phyloP scores from a whole-genome alignment of 2,113 vertebrate genomes.

The Vulpes vulpes region DNA sequence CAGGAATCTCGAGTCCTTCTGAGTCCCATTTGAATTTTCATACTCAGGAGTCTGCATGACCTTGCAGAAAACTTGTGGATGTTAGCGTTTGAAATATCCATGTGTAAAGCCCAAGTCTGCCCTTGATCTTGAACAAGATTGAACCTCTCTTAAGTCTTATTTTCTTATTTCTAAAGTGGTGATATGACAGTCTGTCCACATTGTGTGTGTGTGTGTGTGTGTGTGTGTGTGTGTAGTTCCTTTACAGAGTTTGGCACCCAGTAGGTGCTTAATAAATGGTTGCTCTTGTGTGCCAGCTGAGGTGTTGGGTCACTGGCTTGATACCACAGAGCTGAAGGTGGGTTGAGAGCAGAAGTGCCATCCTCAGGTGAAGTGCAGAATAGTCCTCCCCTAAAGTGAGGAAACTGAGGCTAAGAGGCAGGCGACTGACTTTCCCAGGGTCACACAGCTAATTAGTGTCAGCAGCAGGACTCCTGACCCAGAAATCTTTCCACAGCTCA shows the following conservation, averaged over 20 bases:
- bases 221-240: not conserved
- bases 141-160: not conserved
- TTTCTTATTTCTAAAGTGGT: constrained; percentile 33
- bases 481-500: not conserved
- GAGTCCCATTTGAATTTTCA: not conserved
- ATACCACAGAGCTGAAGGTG: not conserved
- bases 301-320: not conserved
- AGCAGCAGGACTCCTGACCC: not conserved
- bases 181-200: not conserved
- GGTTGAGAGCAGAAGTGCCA: not conserved
- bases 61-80: not conserved
- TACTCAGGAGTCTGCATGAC: not conserved
- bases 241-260: not conserved
- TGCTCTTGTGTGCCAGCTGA: not conserved
- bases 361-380: not conserved
- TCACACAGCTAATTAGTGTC: not conserved
- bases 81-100: not conserved
- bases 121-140: not conserved
- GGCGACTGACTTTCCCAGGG: not conserved
- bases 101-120: not conserved
- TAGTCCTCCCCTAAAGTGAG: not conserved
- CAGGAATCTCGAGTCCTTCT: not conserved
- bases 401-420: not conserved
- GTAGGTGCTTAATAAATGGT: not conserved
- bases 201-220: not conserved